Evolutionary conservation across 2,888 invertebrate species (phyloP), one percentile per base, ranked within the genome.

Genomic region (Osedax fenrisi): DNA sequence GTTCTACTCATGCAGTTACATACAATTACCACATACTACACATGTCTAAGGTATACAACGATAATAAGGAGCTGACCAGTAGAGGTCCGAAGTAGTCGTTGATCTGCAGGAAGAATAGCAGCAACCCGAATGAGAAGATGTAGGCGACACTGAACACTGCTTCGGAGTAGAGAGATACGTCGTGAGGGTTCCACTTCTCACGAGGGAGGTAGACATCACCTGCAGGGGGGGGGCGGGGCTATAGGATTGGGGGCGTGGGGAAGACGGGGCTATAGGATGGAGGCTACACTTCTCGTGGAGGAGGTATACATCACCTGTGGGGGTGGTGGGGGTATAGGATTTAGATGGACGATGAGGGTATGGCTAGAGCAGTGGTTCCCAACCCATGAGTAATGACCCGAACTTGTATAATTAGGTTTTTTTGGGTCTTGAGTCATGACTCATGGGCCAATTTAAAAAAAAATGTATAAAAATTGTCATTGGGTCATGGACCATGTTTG

Each of bases 81-180:
- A 90, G 83, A 0, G 89, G 89, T 68, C 90, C 90, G 75, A 90
- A 84, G 82, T 87, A 86, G 80, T 88, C 88, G 81, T 88, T 88
- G 67, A 90, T 83, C 80, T 89, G 88, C 78, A 88, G 89, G 79
- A 89, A 86, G 80, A 88, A 87, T 83, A 90, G 84, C 27, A 90
- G 83, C 79, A 88, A 87, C 78, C 89, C 87, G 81, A 87, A 89
- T 5, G 90, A 88, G 86, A 89, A 87, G 77, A 90, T 88, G 17
- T 89, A 88, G 2, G 89, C 89, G 13, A 89, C 81, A 66, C 89
- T 88, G 82, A 89, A 89, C 67, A 89, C 86, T 67, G 89, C 89
- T 84, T 90, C 90, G 2, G 88, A 88, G 23, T 90, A 83, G 72
- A 90, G 82, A 5, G 88, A 86, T 0, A 89, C 89, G 82, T 90